These are phyloP conservation scores for Apocheima hispidaria DNA, from an alignment of 2,888 invertebrate species.

Conservation along the genomic window DNA sequence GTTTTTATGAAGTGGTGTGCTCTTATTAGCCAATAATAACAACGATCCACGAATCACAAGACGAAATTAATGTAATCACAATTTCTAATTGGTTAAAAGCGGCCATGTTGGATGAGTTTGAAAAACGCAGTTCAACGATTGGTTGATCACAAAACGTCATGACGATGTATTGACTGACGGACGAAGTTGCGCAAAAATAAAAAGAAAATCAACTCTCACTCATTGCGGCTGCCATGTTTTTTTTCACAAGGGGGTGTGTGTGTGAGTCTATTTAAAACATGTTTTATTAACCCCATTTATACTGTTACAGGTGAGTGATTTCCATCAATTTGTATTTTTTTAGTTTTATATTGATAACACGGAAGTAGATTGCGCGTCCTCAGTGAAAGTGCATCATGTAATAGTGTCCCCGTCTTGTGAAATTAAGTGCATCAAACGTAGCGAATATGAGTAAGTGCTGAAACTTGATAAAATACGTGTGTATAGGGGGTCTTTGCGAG, in stretches of 20 bases:
- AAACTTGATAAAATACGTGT: conserved; percentile 56
- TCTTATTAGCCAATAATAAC: conserved; percentile 60
- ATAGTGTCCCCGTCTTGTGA: conserved; percentile 82
- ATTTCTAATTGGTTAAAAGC: conserved; percentile 49
- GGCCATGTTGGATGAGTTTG: conserved; percentile 75
- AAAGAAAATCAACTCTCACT: conserved; percentile 71
- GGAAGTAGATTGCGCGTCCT: conserved; percentile 70
- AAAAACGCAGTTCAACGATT: conserved; percentile 68
- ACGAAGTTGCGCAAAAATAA: conserved; percentile 80
- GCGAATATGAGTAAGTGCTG: conserved; percentile 64
- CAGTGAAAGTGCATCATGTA: conserved; percentile 86
- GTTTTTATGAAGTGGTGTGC: conserved; percentile 43
- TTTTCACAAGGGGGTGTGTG: conserved; percentile 88
- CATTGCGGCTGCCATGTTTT: conserved; percentile 91
- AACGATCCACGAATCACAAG: conserved; percentile 68
- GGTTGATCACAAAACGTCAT: conserved; percentile 76
- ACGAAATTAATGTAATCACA: conserved; percentile 56
- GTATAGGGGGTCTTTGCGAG: conserved; percentile 54
- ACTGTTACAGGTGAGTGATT: conserved; percentile 78
- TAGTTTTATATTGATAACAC: conserved; percentile 61
- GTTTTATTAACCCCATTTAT: conserved; percentile 79
- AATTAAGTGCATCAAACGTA: conserved; percentile 73
- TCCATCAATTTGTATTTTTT: conserved; percentile 50
- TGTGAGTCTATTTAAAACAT: conserved; percentile 85
- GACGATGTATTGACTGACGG: conserved; percentile 69